Base-by-base conservation (phyloP, 1,140 invertebrate genomes). In the Diplogasteroides magnus region DNA sequence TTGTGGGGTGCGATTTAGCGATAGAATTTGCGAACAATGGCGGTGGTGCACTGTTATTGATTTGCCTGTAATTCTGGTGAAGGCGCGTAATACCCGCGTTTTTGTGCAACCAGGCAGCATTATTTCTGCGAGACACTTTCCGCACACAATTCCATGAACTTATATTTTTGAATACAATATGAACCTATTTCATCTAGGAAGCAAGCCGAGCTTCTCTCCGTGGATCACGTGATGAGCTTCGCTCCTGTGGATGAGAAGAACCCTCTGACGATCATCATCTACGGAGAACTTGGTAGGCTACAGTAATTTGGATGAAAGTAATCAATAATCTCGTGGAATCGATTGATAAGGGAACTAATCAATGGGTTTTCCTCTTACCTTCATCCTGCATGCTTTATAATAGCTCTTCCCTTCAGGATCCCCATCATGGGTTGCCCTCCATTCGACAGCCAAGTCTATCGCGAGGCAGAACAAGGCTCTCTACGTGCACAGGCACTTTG, bases 401-500 rank as follows among this genome's bases (percentile, higher is more conserved):
- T 57, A 62, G 31, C 29, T 32, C n/a, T 72, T 74, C 15, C 29
- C 31, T 59, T 68, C 58, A 31, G n/a, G 60, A 19, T 60, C 23
- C 26, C 1, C 77, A 78, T 64, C 15, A 71, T 37, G 61, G 74
- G 57, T 61, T 65, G 25, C 29, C 6, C 31, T 27, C 23, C 31
- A 31, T 11, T 23, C 56, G 13, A 66, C 69, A 3, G 26, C 48
- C 0, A 37, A 19, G 19, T 58, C 1, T 14, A 29, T 13, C 29
- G 56, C 31, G 23, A n/a, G 61, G 6, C 66, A 68, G 26, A 19
- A 68, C 27, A 68, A 59, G 56, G 66, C 57, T 13, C 14, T 29
- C 57, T 68, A 19, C 28, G 23, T 68, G 26, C 26, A 27, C 32
- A 37, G 78, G 14, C 75, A 79, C 64, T 80, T 75, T 29, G 55